Conservation (phyloP, 2,113 vertebrate genomes). For the Xenus cinereus region DNA sequence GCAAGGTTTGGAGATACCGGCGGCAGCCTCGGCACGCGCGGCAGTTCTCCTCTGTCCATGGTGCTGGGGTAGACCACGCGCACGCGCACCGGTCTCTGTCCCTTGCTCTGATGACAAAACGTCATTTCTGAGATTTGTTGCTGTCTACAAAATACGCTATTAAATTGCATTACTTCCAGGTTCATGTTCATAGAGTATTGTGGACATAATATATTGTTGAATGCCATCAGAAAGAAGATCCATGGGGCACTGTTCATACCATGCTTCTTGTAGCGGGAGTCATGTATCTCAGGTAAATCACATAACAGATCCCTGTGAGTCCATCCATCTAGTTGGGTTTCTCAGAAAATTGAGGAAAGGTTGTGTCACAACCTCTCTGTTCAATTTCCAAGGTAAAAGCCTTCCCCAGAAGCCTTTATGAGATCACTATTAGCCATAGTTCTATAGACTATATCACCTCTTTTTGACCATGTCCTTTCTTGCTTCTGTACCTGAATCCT, state of each 20-base stretch:
- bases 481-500: not conserved
- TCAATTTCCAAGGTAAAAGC: not conserved
- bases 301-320: not conserved
- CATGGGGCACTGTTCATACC: not conserved
- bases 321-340: not conserved
- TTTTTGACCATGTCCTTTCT: not conserved
- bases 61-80: rapidly evolving
- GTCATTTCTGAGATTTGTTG: not conserved
- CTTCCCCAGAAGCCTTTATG: not conserved
- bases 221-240: not conserved
- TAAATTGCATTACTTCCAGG: not conserved
- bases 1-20: not conserved
- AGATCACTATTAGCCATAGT: not conserved
- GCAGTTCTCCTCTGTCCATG: not conserved
- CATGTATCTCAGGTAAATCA: not conserved
- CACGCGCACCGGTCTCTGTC: rapidly evolving
- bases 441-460: not conserved
- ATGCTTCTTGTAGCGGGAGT: not conserved
- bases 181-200: not conserved
- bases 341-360: not conserved
- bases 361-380: not conserved
- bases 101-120: not conserved
- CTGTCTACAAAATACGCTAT: not conserved
- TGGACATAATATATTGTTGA: not conserved
- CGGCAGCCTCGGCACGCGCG: rapidly evolving